Evolutionary conservation across 2,113 vertebrate species (phyloP).

Genomic region (mouse (Mus musculus)): DNA sequence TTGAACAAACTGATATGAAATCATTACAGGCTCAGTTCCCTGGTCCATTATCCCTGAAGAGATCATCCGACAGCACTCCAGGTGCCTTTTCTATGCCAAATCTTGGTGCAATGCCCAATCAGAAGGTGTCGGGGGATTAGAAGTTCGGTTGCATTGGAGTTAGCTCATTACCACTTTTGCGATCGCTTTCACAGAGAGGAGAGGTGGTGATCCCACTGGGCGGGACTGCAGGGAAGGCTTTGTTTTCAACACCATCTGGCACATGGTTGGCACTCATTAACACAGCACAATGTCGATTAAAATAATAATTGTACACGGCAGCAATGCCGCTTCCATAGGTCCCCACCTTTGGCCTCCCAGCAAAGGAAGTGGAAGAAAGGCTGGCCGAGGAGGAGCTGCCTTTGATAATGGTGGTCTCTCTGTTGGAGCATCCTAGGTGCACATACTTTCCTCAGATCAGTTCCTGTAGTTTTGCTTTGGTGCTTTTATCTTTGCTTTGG

Average conservation of each 20-base stretch:
- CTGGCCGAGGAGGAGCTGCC: not conserved
- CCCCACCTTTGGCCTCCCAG: constrained; percentile 62
- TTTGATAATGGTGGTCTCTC: not conserved
- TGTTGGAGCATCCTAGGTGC: not conserved
- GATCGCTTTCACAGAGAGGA: constrained; percentile 77
- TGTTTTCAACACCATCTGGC: constrained; percentile 82
- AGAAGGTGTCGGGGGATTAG: constrained; percentile 80
- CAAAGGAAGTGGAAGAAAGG: constrained; percentile 34
- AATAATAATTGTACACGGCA: constrained; percentile 73
- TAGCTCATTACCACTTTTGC: constrained; percentile 82
- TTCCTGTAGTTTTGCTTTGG: not conserved
- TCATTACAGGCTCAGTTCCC: constrained; percentile 84
- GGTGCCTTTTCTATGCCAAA: constrained; percentile 84
- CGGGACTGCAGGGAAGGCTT: constrained; percentile 77
- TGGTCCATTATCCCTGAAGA: constrained; percentile 84
- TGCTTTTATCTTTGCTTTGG: not conserved
- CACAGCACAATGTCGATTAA: constrained; percentile 78
- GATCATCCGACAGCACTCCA: constrained; percentile 83
- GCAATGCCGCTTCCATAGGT: constrained; percentile 37
- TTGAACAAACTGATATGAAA: constrained; percentile 85
- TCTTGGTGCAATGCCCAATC: constrained; percentile 81
- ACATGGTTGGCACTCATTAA: constrained; percentile 82
- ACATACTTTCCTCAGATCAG: not conserved
- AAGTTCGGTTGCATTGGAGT: constrained; percentile 81
- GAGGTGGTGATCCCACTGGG: constrained; percentile 81